These are phyloP conservation scores for Zosterops japonicus DNA, from an alignment of 2,113 vertebrate genomes.

Conservation along the genomic window DNA sequence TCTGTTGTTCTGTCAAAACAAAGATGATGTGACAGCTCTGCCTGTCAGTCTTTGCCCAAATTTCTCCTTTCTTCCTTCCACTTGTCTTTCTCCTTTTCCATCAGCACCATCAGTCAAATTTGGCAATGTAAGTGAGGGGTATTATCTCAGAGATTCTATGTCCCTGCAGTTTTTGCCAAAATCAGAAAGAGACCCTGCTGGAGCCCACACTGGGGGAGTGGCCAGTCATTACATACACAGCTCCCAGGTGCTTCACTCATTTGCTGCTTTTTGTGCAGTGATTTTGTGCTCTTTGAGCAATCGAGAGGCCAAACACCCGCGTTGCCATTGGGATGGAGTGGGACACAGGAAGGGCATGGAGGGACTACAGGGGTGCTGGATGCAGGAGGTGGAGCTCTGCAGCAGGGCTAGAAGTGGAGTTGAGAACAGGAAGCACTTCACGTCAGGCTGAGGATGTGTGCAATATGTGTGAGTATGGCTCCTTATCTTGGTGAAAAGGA, in stretches of 20 bases:
- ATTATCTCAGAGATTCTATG: background rate
- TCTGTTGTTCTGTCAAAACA: background rate
- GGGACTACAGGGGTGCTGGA: background rate
- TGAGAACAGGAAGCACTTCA: background rate
- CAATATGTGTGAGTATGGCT: background rate
- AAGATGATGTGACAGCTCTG: background rate
- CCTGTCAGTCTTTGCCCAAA: background rate
- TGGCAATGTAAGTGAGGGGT: background rate
- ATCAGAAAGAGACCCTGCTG: background rate
- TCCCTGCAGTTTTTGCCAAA: background rate
- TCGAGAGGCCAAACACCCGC: rapidly evolving
- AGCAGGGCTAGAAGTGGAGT: background rate
- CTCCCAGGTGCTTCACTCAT: background rate
- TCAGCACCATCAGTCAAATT: background rate
- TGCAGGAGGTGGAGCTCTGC: background rate
- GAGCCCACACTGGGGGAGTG: rapidly evolving
- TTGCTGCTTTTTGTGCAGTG: background rate
- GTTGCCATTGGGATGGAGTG: background rate
- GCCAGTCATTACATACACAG: rapidly evolving
- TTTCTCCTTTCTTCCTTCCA: background rate
- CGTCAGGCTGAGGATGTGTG: background rate
- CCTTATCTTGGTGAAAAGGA: background rate
- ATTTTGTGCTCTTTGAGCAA: background rate
- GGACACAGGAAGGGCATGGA: background rate
- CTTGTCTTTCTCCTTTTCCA: background rate